These are phyloP conservation scores for Pristis pectinata DNA, from an alignment of 2,797 vertebrate species.

Conservation along the genomic window DNA sequence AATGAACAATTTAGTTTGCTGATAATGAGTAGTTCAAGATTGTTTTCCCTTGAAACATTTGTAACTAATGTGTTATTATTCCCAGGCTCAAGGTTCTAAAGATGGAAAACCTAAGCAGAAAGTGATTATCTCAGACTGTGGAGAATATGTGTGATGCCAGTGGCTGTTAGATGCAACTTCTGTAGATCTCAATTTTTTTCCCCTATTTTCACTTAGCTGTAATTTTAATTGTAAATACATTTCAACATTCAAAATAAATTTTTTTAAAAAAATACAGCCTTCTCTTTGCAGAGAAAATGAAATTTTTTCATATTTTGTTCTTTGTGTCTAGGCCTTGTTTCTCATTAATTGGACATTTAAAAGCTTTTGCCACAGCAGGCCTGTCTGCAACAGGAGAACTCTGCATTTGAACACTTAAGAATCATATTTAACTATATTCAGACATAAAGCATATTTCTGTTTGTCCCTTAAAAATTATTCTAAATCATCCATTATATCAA, in stretches of 20 bases:
- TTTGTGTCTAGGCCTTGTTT: background rate
- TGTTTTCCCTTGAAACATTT: background rate
- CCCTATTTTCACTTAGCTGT: background rate
- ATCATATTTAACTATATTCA: background rate
- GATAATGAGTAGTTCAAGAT: background rate
- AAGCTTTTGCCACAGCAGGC: background rate
- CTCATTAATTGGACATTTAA: background rate
- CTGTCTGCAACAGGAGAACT: background rate
- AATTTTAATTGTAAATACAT: conserved; percentile 7
- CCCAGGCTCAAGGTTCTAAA: conserved; percentile 82
- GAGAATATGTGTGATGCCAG: conserved; percentile 71
- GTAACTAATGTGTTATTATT: background rate
- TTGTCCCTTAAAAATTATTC: background rate
- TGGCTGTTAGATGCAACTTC: background rate
- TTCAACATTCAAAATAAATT: background rate
- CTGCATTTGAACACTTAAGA: background rate
- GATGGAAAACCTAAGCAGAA: conserved; percentile 91
- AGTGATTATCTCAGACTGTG: conserved; percentile 88
- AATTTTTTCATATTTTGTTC: background rate
- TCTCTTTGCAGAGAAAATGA: background rate
- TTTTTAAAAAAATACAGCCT: background rate
- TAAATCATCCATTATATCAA: background rate
- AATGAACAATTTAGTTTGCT: background rate
- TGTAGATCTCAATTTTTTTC: background rate
- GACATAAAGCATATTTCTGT: background rate